These are phyloP conservation scores for Lethocerus indicus DNA, from an alignment of 1,140 invertebrate genomes.

Conservation along the genomic window DNA sequence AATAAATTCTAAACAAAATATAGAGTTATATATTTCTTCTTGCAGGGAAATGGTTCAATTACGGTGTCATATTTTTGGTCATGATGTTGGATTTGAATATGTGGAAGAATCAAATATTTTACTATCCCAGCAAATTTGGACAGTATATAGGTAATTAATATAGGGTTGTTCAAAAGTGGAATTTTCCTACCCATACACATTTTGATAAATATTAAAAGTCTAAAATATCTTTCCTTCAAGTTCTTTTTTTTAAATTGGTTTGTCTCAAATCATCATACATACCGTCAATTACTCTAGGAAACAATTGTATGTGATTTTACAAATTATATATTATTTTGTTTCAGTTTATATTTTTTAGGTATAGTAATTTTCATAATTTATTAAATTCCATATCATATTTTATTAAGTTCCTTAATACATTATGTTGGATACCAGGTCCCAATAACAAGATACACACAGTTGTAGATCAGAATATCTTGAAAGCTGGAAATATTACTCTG, in stretches of 20 bases:
- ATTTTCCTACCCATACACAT: too few species aligned
- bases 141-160: conserved; percentile 27
- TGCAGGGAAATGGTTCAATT: conserved; percentile 41
- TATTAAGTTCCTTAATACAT: not conserved
- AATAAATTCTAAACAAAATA: too few species aligned
- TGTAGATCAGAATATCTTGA: conserved; percentile 23
- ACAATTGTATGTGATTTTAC: too few species aligned
- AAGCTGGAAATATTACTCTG: conserved; percentile 23
- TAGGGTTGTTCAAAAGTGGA: not conserved
- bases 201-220: too few species aligned
- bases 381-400: not conserved
- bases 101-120: conserved; percentile 43
- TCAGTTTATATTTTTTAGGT: not conserved
- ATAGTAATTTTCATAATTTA: not conserved
- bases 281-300: too few species aligned
- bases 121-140: conserved; percentile 30
- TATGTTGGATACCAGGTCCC: conserved; percentile 10
- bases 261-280: too few species aligned
- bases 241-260: too few species aligned
- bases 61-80: conserved; percentile 36
- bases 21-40: conserved; percentile 16
- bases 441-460: conserved; percentile 29
- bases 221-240: too few species aligned
- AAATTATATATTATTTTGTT: not conserved
- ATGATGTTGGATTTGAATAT: conserved; percentile 39